Conservation (phyloP, 2,888 invertebrate species). For the Diachrysia chrysitis region DNA sequence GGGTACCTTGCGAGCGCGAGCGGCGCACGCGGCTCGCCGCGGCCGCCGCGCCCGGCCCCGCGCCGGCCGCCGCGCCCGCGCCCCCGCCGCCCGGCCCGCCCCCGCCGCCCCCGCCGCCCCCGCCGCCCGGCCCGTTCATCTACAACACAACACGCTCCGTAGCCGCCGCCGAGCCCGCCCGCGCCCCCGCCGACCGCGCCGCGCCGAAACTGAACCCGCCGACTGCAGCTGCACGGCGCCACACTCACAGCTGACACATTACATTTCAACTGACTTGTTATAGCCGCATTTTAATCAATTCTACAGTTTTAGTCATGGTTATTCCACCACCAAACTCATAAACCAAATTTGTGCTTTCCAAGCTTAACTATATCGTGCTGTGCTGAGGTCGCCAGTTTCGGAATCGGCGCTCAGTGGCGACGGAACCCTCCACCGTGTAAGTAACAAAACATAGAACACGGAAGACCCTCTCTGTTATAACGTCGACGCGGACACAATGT, state of each 20-base stretch:
- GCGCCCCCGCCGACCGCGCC: constrained; percentile 44
- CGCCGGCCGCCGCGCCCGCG: constrained; percentile 86
- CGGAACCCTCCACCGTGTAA: constrained; percentile 48
- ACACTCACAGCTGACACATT: background rate
- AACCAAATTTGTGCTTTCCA: constrained; percentile 4
- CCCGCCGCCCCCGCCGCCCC: constrained; percentile 81
- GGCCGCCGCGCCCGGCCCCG: constrained; percentile 66
- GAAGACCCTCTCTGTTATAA: constrained; percentile 63
- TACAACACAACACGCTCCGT: constrained; percentile 69
- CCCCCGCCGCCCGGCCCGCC: constrained; percentile 76
- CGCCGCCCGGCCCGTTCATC: constrained; percentile 80
- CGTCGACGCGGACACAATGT: constrained; percentile 59
- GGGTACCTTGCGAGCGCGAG: constrained; percentile 98
- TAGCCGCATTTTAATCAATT: background rate
- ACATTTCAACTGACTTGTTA: background rate
- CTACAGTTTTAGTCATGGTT: background rate
- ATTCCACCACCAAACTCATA: background rate
- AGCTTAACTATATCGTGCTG: constrained; percentile 13
- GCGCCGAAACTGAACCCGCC: constrained; percentile 31
- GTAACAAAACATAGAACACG: constrained; percentile 41
- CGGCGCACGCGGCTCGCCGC: constrained; percentile 90
- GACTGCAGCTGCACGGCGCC: constrained; percentile 11
- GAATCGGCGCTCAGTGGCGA: constrained; percentile 40
- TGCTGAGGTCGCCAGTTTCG: constrained; percentile 21
- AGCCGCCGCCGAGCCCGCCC: constrained; percentile 51